phyloP scores from a whole-genome alignment of 2,113 vertebrate genomes.

The Ceuthmochares aereus region DNA sequence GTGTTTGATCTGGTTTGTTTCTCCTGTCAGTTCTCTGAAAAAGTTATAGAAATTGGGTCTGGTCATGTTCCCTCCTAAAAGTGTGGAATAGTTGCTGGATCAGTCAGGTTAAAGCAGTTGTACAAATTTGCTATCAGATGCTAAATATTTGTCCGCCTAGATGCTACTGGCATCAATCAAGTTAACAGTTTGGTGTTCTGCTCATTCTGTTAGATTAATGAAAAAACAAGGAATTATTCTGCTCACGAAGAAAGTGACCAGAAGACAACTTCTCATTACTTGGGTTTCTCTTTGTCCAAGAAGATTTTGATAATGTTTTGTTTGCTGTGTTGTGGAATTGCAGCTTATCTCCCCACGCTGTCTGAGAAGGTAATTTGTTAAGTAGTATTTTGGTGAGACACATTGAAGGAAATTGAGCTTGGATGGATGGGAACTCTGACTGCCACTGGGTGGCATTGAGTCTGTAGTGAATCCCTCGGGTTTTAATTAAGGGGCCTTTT shows the following conservation, averaged over 20 bases:
- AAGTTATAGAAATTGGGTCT: neutral
- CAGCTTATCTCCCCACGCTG: neutral
- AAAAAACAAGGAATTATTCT: neutral
- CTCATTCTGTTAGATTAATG: neutral
- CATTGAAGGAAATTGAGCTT: neutral
- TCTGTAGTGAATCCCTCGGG: neutral
- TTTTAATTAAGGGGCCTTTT: neutral
- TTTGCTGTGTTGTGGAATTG: neutral
- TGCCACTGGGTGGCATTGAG: neutral
- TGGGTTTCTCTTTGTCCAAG: neutral
- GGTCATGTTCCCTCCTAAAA: neutral
- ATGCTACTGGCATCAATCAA: neutral
- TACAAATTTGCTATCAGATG: constrained; percentile 16
- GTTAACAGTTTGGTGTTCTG: neutral
- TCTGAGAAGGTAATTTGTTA: neutral
- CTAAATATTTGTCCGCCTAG: neutral
- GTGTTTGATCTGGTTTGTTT: neutral
- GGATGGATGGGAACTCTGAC: neutral
- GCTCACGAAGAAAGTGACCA: neutral
- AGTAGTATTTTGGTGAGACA: neutral
- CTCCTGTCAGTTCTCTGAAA: neutral
- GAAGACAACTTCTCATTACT: neutral
- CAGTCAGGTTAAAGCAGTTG: constrained; percentile 7
- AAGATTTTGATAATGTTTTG: neutral
- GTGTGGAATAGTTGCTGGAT: neutral